A percentile compares a stretch with the other conserved stretches of the same genome.
These are phyloP conservation scores for Arenaria interpres DNA, from an alignment of 2,113 vertebrate genomes.

Conservation along the genomic window DNA sequence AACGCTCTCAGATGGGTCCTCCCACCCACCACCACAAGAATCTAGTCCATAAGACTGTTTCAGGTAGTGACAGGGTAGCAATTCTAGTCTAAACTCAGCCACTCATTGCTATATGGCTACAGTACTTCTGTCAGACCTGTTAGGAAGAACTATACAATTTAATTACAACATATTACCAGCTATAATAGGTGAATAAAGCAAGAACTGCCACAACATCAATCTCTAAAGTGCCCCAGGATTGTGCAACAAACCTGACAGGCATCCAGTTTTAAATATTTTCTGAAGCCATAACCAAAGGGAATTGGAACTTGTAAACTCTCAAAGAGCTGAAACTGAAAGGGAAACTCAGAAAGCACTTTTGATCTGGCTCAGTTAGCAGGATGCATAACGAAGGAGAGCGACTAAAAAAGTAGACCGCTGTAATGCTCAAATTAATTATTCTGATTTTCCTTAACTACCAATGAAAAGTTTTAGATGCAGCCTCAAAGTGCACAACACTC, in stretches of 20 bases:
- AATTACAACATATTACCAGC: background rate
- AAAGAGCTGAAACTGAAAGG: background rate
- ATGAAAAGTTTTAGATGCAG: background rate
- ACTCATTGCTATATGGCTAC: background rate
- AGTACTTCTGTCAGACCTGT: background rate
- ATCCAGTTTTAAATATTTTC: background rate
- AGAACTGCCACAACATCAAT: background rate
- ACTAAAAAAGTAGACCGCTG: background rate
- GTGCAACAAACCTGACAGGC: background rate
- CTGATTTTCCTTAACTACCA: background rate
- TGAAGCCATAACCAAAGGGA: slow-evolving; percentile 7
- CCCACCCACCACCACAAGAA: background rate
- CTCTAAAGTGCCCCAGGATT: background rate
- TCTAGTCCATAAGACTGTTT: background rate
- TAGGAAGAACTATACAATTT: background rate
- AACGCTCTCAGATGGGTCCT: background rate
- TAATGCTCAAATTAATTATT: background rate
- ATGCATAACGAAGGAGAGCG: background rate
- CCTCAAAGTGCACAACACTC: background rate
- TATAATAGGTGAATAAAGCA: background rate
- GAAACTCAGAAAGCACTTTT: slow-evolving; percentile 26
- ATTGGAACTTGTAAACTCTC: background rate
- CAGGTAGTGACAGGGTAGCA: background rate
- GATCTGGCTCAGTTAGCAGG: background rate
- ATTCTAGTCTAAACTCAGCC: background rate